A percentile compares a stretch with the other conserved stretches of the same genome.
These are phyloP conservation scores for Ennomos quercinarius DNA, from an alignment of 2,888 invertebrate genomes.

Conservation along the genomic window DNA sequence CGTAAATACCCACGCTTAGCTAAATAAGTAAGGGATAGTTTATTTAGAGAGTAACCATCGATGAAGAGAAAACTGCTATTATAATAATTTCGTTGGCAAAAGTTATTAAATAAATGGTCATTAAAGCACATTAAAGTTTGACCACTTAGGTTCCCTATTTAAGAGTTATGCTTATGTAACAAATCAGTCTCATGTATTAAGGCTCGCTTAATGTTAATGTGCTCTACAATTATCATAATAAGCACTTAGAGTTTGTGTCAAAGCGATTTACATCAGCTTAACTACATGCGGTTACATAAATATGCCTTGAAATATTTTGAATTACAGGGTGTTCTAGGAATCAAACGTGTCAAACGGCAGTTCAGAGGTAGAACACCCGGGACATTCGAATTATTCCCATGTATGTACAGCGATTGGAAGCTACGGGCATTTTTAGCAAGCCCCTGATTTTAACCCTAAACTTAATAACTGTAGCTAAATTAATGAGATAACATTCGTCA, in stretches of 20 bases:
- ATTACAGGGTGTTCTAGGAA: constrained; percentile 10
- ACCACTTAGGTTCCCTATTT: not conserved
- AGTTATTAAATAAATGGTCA: not conserved
- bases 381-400: too few relatives aligned
- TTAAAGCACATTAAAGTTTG: not conserved
- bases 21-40: constrained; percentile 8
- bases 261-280: constrained; percentile 21
- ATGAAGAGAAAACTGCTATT: constrained; percentile 13
- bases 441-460: too few relatives aligned
- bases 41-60: constrained; percentile 2
- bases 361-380: too few relatives aligned
- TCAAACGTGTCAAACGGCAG: too few relatives aligned
- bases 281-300: constrained; percentile 28
- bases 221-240: constrained; percentile 16
- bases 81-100: constrained; percentile 1
- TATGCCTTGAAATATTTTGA: constrained; percentile 40
- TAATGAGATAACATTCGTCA: too few relatives aligned
- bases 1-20: constrained; percentile 3
- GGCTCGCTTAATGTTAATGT: constrained; percentile 10
- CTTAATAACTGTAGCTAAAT: too few relatives aligned
- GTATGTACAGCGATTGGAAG: too few relatives aligned
- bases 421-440: too few relatives aligned
- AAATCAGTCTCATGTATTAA: not conserved
- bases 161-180: constrained; percentile 7
- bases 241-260: constrained; percentile 9